phyloP scores from a whole-genome alignment of 1,140 invertebrate genomes.

The Trichonephila clavata region DNA sequence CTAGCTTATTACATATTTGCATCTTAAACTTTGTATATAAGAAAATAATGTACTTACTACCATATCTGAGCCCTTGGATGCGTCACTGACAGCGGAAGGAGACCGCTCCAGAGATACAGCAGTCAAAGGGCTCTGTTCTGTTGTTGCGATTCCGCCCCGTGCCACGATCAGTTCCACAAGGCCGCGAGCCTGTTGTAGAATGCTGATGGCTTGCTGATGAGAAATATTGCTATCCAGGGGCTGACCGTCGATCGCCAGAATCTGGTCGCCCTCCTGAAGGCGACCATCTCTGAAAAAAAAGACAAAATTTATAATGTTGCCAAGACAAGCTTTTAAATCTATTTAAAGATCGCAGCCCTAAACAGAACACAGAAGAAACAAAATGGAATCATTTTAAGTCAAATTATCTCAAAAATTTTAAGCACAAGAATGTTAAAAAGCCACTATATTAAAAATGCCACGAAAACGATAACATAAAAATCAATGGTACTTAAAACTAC shows the following conservation, averaged over 20 bases:
- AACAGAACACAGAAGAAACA: no score
- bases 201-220: conserved; percentile 91
- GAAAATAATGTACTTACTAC: conserved; percentile 83
- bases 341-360: no score
- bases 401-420: no score
- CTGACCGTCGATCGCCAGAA: conserved; percentile 93
- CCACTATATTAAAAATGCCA: neutral
- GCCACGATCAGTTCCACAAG: conserved; percentile 89
- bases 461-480: no score
- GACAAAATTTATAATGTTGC: neutral
- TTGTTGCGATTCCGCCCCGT: conserved; percentile 79
- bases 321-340: no score
- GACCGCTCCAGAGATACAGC: conserved; percentile 82
- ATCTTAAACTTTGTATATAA: no score
- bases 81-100: conserved; percentile 87
- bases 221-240: conserved; percentile 90
- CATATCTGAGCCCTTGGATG: conserved; percentile 87
- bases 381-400: no score
- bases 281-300: conserved; percentile 86
- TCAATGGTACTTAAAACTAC: no score
- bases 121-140: conserved; percentile 76
- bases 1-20: no score
- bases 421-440: neutral
- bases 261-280: conserved; percentile 91
- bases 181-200: conserved; percentile 89